Evolutionary conservation across 1,140 invertebrate species (phyloP), one percentile per base, ranked within the genome.

Genomic region (Neodiprion lecontei): DNA sequence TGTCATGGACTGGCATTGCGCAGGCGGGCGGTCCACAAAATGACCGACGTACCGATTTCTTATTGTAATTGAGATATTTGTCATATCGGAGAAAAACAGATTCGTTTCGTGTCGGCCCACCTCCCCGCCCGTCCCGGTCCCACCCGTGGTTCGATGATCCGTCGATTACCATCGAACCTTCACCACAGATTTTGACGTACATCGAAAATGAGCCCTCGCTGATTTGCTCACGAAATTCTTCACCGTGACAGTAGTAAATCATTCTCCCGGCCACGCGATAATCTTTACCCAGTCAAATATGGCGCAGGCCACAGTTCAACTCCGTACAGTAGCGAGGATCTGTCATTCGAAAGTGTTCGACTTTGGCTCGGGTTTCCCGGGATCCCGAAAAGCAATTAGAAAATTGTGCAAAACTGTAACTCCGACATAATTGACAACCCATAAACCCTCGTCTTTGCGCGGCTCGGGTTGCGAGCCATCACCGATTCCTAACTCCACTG

Each of bases 331-430:
- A 61, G 53, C 53, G 53, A 14, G 53, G 8, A 61, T 17, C 53
- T 61, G 53, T 61, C 53, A 61, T 61, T 17, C 53, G 53, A 9
- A 61, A 17, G 53, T 61, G 11, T 61, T 12, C 11, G 53, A 12
- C n/a, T 12, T 7, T 61, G 53, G 53, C n/a, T 9, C n/a, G 53
- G 53, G 53, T 17, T 40, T 40, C 53, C 78, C 70, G 70, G 74
- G 80, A 82, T 82, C 80, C 81, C 75, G 70, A n/a, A 47, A 17
- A 75, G 77, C 77, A 80, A 83, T 82, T 82, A 82, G 79, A 81
- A 80, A 81, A 82, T 81, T 77, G 76, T 74, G 73, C 78, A 72
- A 76, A 75, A 61, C 53, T 61, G n/a, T 12, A 8, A 40, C 28
- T 21, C 69, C 50, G 70, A 72, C 74, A n/a, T 53, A 21, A 65